phyloP scores from a whole-genome alignment of 2,113 vertebrate genomes.

The Hepsetus odoe region DNA sequence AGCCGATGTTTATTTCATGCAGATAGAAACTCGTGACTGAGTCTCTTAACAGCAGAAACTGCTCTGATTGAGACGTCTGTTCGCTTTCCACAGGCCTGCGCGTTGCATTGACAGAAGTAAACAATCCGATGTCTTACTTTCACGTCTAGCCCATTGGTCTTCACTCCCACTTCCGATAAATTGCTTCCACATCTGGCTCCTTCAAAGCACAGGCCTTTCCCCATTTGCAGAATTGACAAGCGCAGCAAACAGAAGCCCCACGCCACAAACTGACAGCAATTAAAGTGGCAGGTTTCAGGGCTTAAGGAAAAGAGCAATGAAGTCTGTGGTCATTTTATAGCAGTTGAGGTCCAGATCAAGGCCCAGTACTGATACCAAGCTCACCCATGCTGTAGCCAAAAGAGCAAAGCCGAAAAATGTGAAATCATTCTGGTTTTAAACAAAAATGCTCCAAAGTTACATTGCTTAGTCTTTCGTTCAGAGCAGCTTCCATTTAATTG shows the following conservation, averaged over 20 bases:
- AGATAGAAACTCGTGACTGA: background rate
- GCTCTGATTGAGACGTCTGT: background rate
- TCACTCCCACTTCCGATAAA: slow-evolving; percentile 4
- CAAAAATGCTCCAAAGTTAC: too few relatives aligned
- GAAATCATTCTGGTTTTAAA: too few relatives aligned
- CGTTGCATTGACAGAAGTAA: background rate
- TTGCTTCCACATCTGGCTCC: slow-evolving; percentile 31
- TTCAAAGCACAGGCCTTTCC: slow-evolving; percentile 26
- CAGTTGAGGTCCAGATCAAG: too few relatives aligned
- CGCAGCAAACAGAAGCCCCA: background rate
- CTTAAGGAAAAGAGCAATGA: background rate
- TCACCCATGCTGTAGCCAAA: too few relatives aligned
- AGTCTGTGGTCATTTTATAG: too few relatives aligned
- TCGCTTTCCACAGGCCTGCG: background rate
- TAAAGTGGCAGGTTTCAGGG: background rate
- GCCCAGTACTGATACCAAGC: too few relatives aligned
- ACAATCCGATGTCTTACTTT: background rate
- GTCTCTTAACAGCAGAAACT: background rate
- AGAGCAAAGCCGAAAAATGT: too few relatives aligned
- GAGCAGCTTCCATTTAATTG: too few relatives aligned
- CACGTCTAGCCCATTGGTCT: slow-evolving; percentile 3
- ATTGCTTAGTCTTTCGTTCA: too few relatives aligned
- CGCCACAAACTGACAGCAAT: background rate
- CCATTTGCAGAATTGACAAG: slow-evolving; percentile 30
- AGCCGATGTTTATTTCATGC: slow-evolving; percentile 14